phyloP scores from a whole-genome alignment of 2,797 vertebrate genomes.

The Urosaurus nigricauda region DNA sequence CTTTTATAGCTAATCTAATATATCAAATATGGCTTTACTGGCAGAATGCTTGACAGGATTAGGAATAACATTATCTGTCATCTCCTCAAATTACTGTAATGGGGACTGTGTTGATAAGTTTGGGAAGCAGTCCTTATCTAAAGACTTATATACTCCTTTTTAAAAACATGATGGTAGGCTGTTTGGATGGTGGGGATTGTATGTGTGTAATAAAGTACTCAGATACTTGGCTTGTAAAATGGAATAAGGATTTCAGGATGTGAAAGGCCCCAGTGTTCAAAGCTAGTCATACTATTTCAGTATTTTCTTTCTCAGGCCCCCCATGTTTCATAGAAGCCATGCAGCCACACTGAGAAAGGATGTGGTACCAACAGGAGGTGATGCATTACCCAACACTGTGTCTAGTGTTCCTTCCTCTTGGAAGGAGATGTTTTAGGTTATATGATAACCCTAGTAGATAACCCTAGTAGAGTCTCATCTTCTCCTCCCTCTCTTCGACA shows the following conservation, averaged over 20 bases:
- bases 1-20: conserved; percentile 41
- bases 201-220: not conserved
- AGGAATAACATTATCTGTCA: not conserved
- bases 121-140: not conserved
- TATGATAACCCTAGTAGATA: not conserved
- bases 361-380: not conserved
- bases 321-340: not conserved
- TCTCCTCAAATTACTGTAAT: conserved; percentile 31
- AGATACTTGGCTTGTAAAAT: too few species aligned
- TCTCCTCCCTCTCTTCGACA: too few species aligned
- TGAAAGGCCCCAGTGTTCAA: not conserved
- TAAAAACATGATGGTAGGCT: not conserved
- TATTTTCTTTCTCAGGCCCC: not conserved
- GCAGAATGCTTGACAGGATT: not conserved
- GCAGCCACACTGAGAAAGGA: too few species aligned
- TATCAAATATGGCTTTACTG: conserved; percentile 32
- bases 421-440: not conserved
- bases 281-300: too few species aligned
- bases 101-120: not conserved
- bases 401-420: not conserved
- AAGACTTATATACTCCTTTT: not conserved
- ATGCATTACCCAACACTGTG: not conserved
- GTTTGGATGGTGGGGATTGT: not conserved
- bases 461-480: too few species aligned
- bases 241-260: not conserved